Percentiles rank a stretch among this genome's conserved stretches.
Conservation (phyloP, 1,140 invertebrate genomes). For the Drosophila insularis region DNA sequence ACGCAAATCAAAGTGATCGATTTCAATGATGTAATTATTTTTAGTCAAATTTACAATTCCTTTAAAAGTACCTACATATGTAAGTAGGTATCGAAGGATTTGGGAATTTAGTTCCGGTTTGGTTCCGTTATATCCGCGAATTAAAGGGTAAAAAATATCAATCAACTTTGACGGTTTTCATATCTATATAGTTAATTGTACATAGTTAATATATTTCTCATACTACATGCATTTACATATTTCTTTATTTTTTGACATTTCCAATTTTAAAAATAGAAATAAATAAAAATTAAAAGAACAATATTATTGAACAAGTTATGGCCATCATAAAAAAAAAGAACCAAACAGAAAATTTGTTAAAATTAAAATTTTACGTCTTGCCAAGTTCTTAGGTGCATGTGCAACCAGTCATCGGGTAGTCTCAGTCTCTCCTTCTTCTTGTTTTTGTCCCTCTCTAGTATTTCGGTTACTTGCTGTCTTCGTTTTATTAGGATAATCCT, state of each 20-base stretch:
- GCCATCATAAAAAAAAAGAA: conserved; percentile 8
- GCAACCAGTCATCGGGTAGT: not conserved
- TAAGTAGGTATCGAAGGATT: conserved; percentile 3
- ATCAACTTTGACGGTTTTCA: not conserved
- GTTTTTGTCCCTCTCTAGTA: too few species aligned
- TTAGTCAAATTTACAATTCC: too few species aligned
- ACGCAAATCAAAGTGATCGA: conserved; percentile 57
- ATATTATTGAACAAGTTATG: conserved; percentile 20
- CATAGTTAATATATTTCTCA: not conserved
- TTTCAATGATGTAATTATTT: not conserved
- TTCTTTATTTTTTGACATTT: not conserved
- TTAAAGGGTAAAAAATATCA: not conserved
- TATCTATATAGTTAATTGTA: not conserved
- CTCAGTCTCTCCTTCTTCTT: conserved; percentile 4
- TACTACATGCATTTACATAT: not conserved
- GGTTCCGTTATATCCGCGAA: not conserved
- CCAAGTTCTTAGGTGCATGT: conserved; percentile 7
- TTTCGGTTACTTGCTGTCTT: not conserved
- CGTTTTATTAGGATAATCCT: conserved; percentile 23
- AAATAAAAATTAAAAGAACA: conserved; percentile 1
- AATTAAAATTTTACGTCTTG: conserved; percentile 11
- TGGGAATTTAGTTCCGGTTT: not conserved
- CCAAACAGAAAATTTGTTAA: conserved; percentile 7
- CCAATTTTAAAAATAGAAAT: conserved; percentile 11
- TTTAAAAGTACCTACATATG: not conserved